Percentiles rank a stretch among this genome's conserved stretches.
These are phyloP conservation scores for Leuciscus waleckii DNA, from an alignment of 2,797 vertebrate species.

Conservation along the genomic window DNA sequence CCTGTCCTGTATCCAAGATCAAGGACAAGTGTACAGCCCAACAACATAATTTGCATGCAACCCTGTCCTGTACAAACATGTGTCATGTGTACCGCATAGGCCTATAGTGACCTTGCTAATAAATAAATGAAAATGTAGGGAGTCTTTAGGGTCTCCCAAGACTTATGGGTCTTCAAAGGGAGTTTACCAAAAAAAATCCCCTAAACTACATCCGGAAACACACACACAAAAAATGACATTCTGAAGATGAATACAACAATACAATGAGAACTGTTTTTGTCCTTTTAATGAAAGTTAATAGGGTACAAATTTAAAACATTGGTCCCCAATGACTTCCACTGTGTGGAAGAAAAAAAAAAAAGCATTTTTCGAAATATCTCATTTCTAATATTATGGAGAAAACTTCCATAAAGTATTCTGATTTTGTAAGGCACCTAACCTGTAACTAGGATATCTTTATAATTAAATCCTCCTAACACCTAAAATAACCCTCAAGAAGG, in stretches of 20 bases:
- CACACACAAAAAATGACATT: background rate
- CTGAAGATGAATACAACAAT: background rate
- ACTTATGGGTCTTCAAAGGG: background rate
- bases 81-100: background rate
- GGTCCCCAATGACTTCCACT: background rate
- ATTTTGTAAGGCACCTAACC: background rate
- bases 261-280: background rate
- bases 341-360: background rate
- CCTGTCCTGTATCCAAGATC: constrained; percentile 4
- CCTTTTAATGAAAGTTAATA: too few species aligned
- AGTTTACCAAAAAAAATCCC: background rate
- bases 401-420: background rate
- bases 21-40: background rate
- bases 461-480: background rate
- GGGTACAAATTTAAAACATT: background rate
- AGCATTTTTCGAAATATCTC: background rate
- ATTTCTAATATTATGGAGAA: background rate
- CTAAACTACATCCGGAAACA: background rate
- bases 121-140: background rate
- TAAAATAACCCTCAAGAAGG: too few species aligned
- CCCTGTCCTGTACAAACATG: background rate
- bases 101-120: background rate
- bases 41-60: constrained; percentile 16
- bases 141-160: background rate
- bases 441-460: background rate